Evolutionary conservation across 1,140 invertebrate species (phyloP).

Genomic region (Danaus plexippus): DNA sequence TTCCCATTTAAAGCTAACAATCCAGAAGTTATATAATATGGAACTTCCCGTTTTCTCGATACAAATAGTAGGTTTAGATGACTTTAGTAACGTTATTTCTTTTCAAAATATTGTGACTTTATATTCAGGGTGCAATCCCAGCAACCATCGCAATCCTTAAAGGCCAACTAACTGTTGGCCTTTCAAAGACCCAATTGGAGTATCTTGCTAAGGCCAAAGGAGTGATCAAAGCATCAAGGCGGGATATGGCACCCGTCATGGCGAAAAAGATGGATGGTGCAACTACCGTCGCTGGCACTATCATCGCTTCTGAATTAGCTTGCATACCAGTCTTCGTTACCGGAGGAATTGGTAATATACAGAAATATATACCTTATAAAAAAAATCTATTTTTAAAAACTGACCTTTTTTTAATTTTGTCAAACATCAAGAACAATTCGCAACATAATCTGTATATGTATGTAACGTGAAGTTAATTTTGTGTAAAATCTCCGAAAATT

Average conservation of each 20-base stretch:
- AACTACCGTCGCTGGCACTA: constrained; percentile 96
- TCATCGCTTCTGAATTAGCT: constrained; percentile 84
- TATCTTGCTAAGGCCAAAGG: constrained; percentile 72
- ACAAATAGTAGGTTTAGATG: too few species aligned
- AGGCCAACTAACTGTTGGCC: constrained; percentile 88
- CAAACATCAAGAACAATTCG: too few species aligned
- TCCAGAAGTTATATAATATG: too few species aligned
- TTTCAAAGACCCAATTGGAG: constrained; percentile 77
- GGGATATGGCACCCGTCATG: constrained; percentile 87
- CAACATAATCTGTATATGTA: too few species aligned
- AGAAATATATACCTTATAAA: too few species aligned
- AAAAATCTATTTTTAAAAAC: too few species aligned
- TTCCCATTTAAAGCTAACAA: too few species aligned
- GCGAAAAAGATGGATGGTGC: constrained; percentile 86
- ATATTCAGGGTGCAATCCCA: constrained; percentile 84
- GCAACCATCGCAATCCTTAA: constrained; percentile 93
- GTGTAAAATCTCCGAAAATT: too few species aligned
- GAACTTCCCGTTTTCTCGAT: too few species aligned
- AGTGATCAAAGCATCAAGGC: constrained; percentile 84
- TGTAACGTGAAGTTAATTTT: too few species aligned
- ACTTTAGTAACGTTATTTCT: background rate
- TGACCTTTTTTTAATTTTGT: too few species aligned
- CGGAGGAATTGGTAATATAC: constrained; percentile 75
- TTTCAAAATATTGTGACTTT: background rate
- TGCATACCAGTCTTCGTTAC: constrained; percentile 96